These are phyloP conservation scores for Harpagoxenus sublaevis DNA, from an alignment of 2,888 invertebrate species.

Conservation along the genomic window DNA sequence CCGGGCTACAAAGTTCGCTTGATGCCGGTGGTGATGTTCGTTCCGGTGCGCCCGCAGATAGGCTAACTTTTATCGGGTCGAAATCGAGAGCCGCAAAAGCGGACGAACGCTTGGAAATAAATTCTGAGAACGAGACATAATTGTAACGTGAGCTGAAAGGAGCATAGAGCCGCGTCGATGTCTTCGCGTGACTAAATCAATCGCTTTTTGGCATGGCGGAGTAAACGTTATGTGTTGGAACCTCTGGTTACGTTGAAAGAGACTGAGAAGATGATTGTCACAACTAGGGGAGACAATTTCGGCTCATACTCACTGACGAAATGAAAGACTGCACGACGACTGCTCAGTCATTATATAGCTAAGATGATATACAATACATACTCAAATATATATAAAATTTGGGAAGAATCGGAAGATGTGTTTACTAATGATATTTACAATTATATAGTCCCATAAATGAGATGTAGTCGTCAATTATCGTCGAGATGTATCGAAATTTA, in stretches of 20 bases:
- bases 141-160: neutral
- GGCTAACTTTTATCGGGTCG: constrained; percentile 14
- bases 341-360: neutral
- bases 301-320: neutral
- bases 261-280: neutral
- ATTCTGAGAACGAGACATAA: constrained; percentile 6
- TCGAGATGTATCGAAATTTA: neutral
- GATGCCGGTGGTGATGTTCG: constrained; percentile 19
- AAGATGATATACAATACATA: neutral
- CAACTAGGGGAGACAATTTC: neutral
- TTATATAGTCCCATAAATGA: neutral
- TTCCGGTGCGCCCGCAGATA: constrained; percentile 1
- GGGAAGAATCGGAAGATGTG: neutral
- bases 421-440: neutral
- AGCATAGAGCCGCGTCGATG: neutral
- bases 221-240: neutral
- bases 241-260: neutral
- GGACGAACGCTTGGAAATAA: neutral
- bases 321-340: neutral
- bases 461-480: neutral
- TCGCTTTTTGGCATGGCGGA: neutral
- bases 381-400: neutral
- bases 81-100: neutral
- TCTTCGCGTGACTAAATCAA: constrained; percentile 1
- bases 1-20: constrained; percentile 49